Percentiles rank a stretch among this genome's conserved stretches.
Evolutionary conservation across 2,888 invertebrate species (phyloP).

Genomic region (Quadroppia sp.): DNA sequence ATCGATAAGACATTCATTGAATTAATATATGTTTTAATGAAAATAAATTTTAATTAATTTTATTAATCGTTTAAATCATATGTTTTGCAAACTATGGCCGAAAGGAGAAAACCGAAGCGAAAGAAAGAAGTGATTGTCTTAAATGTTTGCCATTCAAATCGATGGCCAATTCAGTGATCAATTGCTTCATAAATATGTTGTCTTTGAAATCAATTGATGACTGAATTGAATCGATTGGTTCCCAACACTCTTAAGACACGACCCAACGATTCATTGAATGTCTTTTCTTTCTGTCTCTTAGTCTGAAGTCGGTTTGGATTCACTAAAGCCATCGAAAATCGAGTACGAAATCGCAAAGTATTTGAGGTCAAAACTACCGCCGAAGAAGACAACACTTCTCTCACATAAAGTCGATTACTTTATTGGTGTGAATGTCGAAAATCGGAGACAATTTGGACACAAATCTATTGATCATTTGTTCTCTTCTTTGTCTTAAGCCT

Average conservation of each 20-base stretch:
- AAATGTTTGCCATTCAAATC: neutral
- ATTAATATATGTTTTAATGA: no score
- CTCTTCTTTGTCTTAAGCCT: constrained; percentile 50
- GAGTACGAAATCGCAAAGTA: constrained; percentile 91
- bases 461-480: constrained; percentile 36
- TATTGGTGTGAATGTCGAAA: constrained; percentile 62
- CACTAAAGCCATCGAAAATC: constrained; percentile 62
- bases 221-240: neutral
- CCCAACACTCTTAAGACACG: no score
- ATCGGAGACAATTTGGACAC: neutral
- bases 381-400: constrained; percentile 91
- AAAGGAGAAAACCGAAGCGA: constrained; percentile 44
- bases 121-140: constrained; percentile 44
- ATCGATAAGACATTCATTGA: no score
- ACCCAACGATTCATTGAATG: no score
- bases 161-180: neutral
- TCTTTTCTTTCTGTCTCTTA: neutral
- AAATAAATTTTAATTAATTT: no score
- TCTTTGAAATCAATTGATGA: neutral
- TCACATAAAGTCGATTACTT: constrained; percentile 97
- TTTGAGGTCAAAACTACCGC: constrained; percentile 86
- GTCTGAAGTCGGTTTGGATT: neutral
- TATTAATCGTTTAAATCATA: neutral
- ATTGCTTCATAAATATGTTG: neutral
- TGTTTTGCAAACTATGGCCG: constrained; percentile 40